These are phyloP conservation scores for Siniperca obscura DNA, from an alignment of 2,797 vertebrate species.

Conservation along the genomic window DNA sequence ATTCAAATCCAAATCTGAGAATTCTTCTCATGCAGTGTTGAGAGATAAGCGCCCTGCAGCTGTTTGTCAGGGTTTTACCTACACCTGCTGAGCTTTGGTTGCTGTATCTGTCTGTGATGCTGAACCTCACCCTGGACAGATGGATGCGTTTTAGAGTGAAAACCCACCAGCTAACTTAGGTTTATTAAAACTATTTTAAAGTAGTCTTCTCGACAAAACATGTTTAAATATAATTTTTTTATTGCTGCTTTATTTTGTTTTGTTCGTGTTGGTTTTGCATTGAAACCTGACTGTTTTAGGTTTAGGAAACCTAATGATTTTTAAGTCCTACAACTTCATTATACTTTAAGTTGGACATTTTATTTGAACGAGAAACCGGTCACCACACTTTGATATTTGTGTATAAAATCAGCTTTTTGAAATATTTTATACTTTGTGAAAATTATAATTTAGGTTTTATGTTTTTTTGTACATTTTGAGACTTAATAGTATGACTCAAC, in stretches of 20 bases:
- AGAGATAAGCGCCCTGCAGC: neutral
- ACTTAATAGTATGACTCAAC: neutral
- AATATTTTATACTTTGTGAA: no score
- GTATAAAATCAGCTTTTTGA: no score
- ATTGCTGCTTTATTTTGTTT: neutral
- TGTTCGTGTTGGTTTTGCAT: no score
- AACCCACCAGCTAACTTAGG: neutral
- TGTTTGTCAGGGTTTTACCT: neutral
- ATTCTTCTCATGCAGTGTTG: neutral
- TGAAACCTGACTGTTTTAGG: neutral
- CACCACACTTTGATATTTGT: neutral
- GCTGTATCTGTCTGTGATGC: neutral
- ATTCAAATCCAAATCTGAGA: neutral
- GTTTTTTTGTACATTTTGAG: neutral
- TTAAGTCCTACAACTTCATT: neutral
- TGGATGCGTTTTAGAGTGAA: neutral
- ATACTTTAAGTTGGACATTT: no score
- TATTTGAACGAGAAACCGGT: no score
- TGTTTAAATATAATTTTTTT: neutral
- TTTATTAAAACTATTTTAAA: neutral
- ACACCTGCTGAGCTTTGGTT: neutral
- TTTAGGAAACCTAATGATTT: neutral
- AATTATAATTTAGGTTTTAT: no score
- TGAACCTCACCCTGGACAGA: neutral
- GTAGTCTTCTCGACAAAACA: neutral